Conservation (phyloP, 2,113 vertebrate genomes). For the Rhipidura dahli region DNA sequence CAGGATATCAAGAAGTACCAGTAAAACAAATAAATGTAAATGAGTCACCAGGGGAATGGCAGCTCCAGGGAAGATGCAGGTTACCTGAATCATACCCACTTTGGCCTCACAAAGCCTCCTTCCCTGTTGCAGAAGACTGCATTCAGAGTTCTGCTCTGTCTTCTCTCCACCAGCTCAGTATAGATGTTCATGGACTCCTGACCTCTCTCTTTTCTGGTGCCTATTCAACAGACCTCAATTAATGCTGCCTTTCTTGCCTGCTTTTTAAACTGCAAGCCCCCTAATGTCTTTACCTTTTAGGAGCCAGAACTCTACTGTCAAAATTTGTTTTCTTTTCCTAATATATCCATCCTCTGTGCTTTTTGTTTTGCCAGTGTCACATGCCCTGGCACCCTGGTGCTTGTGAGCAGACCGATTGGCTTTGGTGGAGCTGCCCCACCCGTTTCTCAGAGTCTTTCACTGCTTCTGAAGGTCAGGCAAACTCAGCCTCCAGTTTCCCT, state of each 20-base stretch:
- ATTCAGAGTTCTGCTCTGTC: not conserved
- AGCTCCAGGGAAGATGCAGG: not conserved
- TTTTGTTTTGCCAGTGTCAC: not conserved
- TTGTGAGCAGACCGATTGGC: not conserved
- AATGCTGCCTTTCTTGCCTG: not conserved
- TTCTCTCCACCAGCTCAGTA: not conserved
- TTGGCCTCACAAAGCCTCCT: not conserved
- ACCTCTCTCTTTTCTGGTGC: not conserved
- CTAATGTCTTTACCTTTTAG: not conserved
- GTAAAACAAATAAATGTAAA: not conserved
- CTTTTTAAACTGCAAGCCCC: not conserved
- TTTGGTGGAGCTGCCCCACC: fast-evolving
- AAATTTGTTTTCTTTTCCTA: not conserved
- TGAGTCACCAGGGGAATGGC: not conserved
- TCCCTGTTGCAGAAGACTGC: not conserved
- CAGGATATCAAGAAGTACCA: not conserved
- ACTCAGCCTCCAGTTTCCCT: not conserved
- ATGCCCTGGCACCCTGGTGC: not conserved
- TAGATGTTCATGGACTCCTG: not conserved
- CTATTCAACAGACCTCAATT: not conserved
- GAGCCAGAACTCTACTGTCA: not conserved
- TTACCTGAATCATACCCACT: not conserved
- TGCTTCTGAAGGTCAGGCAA: not conserved
- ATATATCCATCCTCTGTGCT: not conserved
- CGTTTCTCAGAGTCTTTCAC: not conserved